A percentile compares a stretch with the other conserved stretches of the same genome.
These are phyloP conservation scores for Aleiodes sp. DNA, from an alignment of 1,140 invertebrate genomes.

Conservation along the genomic window DNA sequence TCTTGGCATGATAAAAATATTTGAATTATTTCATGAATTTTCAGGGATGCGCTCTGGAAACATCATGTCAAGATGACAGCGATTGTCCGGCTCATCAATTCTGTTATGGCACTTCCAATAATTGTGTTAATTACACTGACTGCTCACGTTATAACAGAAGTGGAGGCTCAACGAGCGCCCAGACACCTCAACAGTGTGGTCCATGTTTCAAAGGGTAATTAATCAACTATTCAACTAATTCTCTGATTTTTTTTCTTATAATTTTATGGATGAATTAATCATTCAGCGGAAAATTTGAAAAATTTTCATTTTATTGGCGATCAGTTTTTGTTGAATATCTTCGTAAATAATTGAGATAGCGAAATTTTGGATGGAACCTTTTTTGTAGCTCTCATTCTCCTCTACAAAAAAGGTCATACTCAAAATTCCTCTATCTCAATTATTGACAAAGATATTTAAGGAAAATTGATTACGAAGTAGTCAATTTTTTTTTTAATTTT, in stretches of 20 bases:
- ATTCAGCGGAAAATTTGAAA: background rate
- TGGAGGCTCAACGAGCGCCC: conserved; percentile 43
- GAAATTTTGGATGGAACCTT: too few relatives aligned
- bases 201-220: conserved; percentile 48
- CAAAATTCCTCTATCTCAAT: too few relatives aligned
- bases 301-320: background rate
- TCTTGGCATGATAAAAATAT: too few relatives aligned
- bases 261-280: background rate
- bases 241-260: background rate
- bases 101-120: conserved; percentile 49
- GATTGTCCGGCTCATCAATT: conserved; percentile 51
- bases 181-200: conserved; percentile 50
- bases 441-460: too few relatives aligned
- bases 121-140: conserved; percentile 50
- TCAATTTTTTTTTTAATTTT: too few relatives aligned
- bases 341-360: too few relatives aligned
- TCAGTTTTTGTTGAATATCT: conserved; percentile 13
- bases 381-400: too few relatives aligned
- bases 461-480: too few relatives aligned
- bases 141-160: conserved; percentile 49
- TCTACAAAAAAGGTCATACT: too few relatives aligned
- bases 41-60: conserved; percentile 38
- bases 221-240: background rate
- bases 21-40: conserved; percentile 28
- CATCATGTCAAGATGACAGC: conserved; percentile 42